These are phyloP conservation scores for Torymus auratus DNA, from an alignment of 2,888 invertebrate genomes.

Conservation along the genomic window DNA sequence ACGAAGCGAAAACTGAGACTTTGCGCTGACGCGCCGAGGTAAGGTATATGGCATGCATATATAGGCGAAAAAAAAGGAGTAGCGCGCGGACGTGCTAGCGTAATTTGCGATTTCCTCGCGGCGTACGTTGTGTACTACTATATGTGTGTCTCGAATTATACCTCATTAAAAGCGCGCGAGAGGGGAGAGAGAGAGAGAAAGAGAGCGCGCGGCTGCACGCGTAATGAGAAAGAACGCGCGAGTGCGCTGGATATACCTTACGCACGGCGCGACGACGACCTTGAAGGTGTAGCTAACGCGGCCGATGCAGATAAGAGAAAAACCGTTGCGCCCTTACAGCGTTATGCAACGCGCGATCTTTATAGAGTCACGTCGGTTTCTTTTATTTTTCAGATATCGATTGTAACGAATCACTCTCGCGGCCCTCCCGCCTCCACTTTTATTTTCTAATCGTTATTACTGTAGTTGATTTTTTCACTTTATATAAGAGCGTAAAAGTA, in stretches of 20 bases:
- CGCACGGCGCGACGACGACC: not conserved
- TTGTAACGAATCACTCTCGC: too few relatives aligned
- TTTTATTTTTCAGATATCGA: not conserved
- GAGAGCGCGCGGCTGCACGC: not conserved
- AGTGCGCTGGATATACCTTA: not conserved
- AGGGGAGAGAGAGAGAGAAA: not conserved
- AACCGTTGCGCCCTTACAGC: conserved; percentile 33
- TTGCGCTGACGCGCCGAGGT: too few relatives aligned
- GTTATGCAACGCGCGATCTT: conserved; percentile 16
- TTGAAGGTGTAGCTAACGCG: conserved; percentile 34
- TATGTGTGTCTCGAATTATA: conserved; percentile 42
- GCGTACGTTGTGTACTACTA: not conserved
- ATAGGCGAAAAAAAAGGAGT: not conserved
- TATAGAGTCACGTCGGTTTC: not conserved
- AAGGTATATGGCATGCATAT: not conserved
- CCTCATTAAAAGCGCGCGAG: conserved; percentile 45
- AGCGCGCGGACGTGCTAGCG: conserved; percentile 25
- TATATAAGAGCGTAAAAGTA: too few relatives aligned
- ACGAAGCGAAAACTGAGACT: too few relatives aligned
- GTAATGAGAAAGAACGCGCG: conserved; percentile 3
- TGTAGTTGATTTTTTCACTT: too few relatives aligned
- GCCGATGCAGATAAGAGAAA: conserved; percentile 29
- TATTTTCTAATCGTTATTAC: too few relatives aligned
- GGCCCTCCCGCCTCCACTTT: too few relatives aligned
- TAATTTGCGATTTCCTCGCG: conserved; percentile 48